Conservation (phyloP, 2,888 invertebrate species). For the Galeruca laticollis region DNA sequence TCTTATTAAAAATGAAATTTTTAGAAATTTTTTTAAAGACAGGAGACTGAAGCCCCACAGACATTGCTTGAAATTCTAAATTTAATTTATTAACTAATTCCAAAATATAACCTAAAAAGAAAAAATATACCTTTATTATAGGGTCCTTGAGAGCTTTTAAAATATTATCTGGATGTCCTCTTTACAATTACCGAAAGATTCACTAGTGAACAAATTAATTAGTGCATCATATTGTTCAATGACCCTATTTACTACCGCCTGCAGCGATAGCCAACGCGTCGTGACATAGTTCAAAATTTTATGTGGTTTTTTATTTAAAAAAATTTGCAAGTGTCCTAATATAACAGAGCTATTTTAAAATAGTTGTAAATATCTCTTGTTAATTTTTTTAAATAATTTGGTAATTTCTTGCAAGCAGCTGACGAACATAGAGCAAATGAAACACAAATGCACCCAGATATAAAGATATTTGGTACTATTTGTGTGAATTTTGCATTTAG, state of each 20-base stretch:
- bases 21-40: too few species aligned
- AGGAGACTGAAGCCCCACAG: too few species aligned
- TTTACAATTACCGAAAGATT: neutral
- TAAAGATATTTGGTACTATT: constrained; percentile 24
- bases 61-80: neutral
- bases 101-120: neutral
- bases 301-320: neutral
- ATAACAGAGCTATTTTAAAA: constrained; percentile 13
- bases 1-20: too few species aligned
- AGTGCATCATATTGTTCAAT: neutral
- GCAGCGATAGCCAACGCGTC: neutral
- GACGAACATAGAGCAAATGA: constrained; percentile 21
- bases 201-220: neutral
- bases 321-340: neutral
- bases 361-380: constrained; percentile 8
- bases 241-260: neutral
- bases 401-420: constrained; percentile 10
- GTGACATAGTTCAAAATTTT: neutral
- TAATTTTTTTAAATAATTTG: constrained; percentile 4
- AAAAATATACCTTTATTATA: neutral
- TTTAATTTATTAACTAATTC: neutral
- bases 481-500: constrained; percentile 28
- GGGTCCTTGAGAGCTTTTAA: neutral
- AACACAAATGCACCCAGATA: constrained; percentile 31
- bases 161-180: neutral